Conservation (phyloP, 37 sponge, comb jelly and placozoan species). For the Geodia barretti region DNA sequence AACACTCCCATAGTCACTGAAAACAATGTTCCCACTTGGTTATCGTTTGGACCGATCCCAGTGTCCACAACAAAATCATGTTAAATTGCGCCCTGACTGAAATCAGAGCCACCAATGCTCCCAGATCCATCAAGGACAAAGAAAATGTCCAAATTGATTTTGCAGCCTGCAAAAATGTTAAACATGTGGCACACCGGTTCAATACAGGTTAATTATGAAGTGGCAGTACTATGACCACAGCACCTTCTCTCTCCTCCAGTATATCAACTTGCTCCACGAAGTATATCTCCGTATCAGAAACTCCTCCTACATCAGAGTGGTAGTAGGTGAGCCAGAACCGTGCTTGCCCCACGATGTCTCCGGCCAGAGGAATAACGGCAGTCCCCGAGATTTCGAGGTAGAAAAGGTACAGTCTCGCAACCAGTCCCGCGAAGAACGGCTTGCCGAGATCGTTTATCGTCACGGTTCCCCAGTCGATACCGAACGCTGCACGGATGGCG, state of each 20-base stretch:
- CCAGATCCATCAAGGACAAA: background rate
- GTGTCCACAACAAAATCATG: background rate
- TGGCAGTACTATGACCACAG: background rate
- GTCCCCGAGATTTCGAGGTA: background rate
- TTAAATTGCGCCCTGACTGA: no score
- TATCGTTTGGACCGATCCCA: background rate
- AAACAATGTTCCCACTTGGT: slow-evolving; percentile 1
- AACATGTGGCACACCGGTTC: no score
- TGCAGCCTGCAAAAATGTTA: background rate
- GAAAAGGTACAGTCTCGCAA: background rate
- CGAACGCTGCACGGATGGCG: background rate
- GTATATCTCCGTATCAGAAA: background rate
- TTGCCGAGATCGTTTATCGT: background rate
- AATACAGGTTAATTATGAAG: no score
- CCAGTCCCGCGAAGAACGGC: background rate
- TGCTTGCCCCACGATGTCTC: background rate
- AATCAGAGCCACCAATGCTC: background rate
- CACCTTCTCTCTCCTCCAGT: background rate
- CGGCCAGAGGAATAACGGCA: background rate
- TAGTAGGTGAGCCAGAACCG: background rate
- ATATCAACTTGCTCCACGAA: background rate
- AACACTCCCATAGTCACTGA: background rate
- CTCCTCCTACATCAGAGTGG: background rate
- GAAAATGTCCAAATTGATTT: background rate
- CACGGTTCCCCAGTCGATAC: background rate